A percentile compares a stretch with the other conserved stretches of the same genome.
Evolutionary conservation across 2,113 vertebrate species (phyloP).

Genomic region (Sebastes fasciatus): DNA sequence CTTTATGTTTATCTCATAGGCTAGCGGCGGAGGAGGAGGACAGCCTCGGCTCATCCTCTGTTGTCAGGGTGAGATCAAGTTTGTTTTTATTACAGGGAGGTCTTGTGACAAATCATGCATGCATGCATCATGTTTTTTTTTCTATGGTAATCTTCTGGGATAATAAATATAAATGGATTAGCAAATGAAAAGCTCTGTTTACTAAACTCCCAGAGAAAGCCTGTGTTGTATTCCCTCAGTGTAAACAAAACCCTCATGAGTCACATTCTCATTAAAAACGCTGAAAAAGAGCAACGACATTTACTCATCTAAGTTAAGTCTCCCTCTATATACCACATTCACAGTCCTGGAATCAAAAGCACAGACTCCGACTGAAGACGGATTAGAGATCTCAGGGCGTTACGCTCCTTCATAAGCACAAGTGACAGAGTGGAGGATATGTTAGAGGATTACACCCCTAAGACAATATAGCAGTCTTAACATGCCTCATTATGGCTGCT

Average conservation of each 20-base stretch:
- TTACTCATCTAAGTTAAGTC: slow-evolving; percentile 27
- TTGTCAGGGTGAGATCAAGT: slow-evolving; percentile 19
- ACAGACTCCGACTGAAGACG: slow-evolving; percentile 46
- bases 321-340: slow-evolving; percentile 7
- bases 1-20: slow-evolving; percentile 35
- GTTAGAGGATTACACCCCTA: slow-evolving; percentile 74
- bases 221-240: background rate
- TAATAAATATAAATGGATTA: background rate
- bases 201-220: background rate
- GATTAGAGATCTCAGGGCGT: slow-evolving; percentile 70
- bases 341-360: slow-evolving; percentile 23
- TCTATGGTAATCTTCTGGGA: slow-evolving; percentile 20
- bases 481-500: slow-evolving; percentile 62
- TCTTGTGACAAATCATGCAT: slow-evolving; percentile 15
- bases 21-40: slow-evolving; percentile 4
- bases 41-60: slow-evolving; percentile 28
- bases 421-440: slow-evolving; percentile 63
- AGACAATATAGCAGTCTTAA: slow-evolving; percentile 73
- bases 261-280: slow-evolving; percentile 8
- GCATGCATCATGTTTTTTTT: background rate
- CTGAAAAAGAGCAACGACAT: slow-evolving; percentile 8
- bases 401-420: slow-evolving; percentile 48
- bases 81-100: background rate
- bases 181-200: background rate
- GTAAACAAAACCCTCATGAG: slow-evolving; percentile 4